These are phyloP conservation scores for Abramis brama DNA, from an alignment of 2,113 vertebrate genomes.

Conservation along the genomic window DNA sequence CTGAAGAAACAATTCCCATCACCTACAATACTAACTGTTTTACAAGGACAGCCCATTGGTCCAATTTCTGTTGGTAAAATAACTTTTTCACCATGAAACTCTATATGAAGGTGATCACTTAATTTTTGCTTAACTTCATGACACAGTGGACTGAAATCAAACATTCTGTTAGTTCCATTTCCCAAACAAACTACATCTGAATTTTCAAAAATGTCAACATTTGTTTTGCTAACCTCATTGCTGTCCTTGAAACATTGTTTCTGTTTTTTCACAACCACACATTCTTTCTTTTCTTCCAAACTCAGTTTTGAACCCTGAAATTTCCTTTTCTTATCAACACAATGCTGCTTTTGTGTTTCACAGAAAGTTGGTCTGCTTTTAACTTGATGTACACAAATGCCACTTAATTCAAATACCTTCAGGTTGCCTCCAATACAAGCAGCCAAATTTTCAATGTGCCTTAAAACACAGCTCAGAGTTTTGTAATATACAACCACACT, in stretches of 20 bases:
- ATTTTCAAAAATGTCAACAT: no score
- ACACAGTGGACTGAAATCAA: not conserved
- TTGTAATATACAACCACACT: not conserved
- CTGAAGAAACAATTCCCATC: not conserved
- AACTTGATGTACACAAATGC: not conserved
- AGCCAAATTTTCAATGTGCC: not conserved
- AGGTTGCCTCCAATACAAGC: not conserved
- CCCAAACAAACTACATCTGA: not conserved
- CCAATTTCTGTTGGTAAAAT: not conserved
- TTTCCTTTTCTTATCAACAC: fast-evolving
- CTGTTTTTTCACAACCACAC: not conserved
- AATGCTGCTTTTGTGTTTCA: fast-evolving
- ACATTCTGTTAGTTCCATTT: not conserved
- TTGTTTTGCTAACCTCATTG: no score
- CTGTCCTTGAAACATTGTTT: not conserved
- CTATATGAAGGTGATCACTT: not conserved
- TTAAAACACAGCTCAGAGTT: not conserved
- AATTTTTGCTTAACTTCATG: not conserved
- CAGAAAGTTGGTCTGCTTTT: not conserved
- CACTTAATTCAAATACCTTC: not conserved
- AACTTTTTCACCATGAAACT: not conserved
- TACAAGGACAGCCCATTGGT: not conserved
- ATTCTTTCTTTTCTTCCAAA: not conserved
- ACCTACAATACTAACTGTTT: not conserved
- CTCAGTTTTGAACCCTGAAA: not conserved